Evolutionary conservation across 2,797 vertebrate genomes (phyloP), one percentile per base, ranked within the genome.

Genomic region (Chiroxiphia lanceolata): DNA sequence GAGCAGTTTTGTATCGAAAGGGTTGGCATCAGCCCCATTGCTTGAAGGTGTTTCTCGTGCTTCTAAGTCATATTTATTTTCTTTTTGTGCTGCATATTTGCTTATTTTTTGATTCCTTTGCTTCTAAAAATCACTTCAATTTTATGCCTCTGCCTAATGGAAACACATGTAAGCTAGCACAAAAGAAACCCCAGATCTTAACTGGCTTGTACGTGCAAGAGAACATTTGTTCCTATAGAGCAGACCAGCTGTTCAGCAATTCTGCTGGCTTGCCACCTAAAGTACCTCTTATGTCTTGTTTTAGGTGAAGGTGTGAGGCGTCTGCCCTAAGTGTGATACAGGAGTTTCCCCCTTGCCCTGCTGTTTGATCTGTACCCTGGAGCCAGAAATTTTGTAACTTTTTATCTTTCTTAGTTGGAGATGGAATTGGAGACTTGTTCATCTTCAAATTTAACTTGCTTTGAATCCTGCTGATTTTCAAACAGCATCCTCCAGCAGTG

Each of bases 1-100:
- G 81, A 87, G 72, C 51, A 71, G 93, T 96, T 94, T 89, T 90
- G 27, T 90, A 87, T 92, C 93, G 83, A 90, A 97, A 83, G 92
- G 51, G 23, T 90, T 97, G 95, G 95, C 96, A 83, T 47, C 42
- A n/a, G 81, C 90, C 86, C 84, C 68, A 19, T 95, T 71, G 92
- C 95, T 96, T 27, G 18, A 83, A 97, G 96, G 96, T 95, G 96
- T 88, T 97, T 95, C 95, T 97, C 69, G 53, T 96, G 85, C 63
- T 96, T 95, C 89, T 94, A 86, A 89, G 86, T 92, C 84, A 92
- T 79, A 59, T 89, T 96, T 95, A 79, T 95, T 96, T 96, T 94
- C 83, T 83, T 83, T 44, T 27, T 54, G 57, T 47, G 44, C 71
- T 90, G 82, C 79, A 65, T 56, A 57, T 75, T 53, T 40, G 76